A percentile compares a stretch with the other conserved stretches of the same genome.
Conservation (phyloP, 2,797 vertebrate genomes). For the Nannoperca australis region DNA sequence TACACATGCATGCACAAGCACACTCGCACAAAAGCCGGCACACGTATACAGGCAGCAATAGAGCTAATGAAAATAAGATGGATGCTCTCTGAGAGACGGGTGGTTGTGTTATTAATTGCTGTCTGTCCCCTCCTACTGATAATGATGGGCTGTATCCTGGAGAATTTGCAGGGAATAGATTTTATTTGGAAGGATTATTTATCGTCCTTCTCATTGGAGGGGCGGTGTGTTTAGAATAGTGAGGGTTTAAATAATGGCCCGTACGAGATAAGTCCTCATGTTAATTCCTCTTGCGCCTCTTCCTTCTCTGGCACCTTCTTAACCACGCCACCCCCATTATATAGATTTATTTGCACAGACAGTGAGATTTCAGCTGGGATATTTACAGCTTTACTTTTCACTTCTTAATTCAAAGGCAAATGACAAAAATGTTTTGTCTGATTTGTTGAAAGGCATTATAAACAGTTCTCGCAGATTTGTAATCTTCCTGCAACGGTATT, state of each 20-base stretch:
- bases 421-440: conserved; percentile 31
- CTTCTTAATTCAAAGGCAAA: conserved; percentile 51
- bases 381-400: conserved; percentile 61
- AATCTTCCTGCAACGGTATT: conserved; percentile 49
- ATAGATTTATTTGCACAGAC: conserved; percentile 77
- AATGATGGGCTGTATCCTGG: conserved; percentile 91
- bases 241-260: conserved; percentile 92
- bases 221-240: conserved; percentile 89
- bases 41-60: conserved; percentile 74
- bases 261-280: conserved; percentile 90
- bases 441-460: conserved; percentile 52
- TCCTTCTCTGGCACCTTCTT: conserved; percentile 87
- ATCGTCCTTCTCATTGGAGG: conserved; percentile 90
- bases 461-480: conserved; percentile 58
- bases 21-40: conserved; percentile 52
- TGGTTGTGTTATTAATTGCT: conserved; percentile 91
- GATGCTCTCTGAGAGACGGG: conserved; percentile 86
- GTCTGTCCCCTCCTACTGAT: conserved; percentile 91
- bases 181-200: conserved; percentile 93
- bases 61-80: conserved; percentile 88
- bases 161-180: conserved; percentile 93
- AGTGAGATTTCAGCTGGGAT: conserved; percentile 70
- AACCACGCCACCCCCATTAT: conserved; percentile 86
- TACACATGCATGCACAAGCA: conserved; percentile 42
- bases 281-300: conserved; percentile 93